Conservation (phyloP, 2,888 invertebrate species). For the Zaprionus bogoriensis region DNA sequence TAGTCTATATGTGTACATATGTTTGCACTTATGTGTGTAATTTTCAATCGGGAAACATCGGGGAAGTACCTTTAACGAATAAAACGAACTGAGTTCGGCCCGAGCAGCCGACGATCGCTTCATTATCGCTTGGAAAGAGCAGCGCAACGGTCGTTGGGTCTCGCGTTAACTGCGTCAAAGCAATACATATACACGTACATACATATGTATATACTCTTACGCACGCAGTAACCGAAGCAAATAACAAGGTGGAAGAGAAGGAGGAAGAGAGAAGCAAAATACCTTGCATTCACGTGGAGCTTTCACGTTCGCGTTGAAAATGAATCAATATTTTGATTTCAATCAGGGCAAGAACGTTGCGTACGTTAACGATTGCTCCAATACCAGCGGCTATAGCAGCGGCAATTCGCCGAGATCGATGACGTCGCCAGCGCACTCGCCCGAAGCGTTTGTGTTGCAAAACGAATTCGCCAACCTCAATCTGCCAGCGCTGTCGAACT, state of each 20-base stretch:
- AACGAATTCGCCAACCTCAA: slow-evolving; percentile 75
- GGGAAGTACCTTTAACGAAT: slow-evolving; percentile 66
- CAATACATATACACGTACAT: background rate
- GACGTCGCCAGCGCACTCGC: slow-evolving; percentile 75
- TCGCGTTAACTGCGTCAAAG: slow-evolving; percentile 32
- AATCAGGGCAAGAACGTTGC: slow-evolving; percentile 72
- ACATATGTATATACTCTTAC: background rate
- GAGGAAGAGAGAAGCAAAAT: background rate
- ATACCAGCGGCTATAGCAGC: slow-evolving; percentile 79
- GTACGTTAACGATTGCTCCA: slow-evolving; percentile 70
- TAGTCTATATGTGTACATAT: background rate
- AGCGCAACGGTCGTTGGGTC: slow-evolving; percentile 27
- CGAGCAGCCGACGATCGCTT: slow-evolving; percentile 35
- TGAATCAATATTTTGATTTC: slow-evolving; percentile 73
- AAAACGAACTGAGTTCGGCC: slow-evolving; percentile 24
- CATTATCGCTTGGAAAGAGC: slow-evolving; percentile 48
- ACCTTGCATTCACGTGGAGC: slow-evolving; percentile 33
- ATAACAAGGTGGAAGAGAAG: background rate
- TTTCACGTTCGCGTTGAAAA: slow-evolving; percentile 5
- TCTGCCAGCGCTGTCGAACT: slow-evolving; percentile 58
- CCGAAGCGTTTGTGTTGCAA: slow-evolving; percentile 60
- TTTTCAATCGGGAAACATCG: slow-evolving; percentile 49
- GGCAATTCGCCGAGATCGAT: slow-evolving; percentile 55
- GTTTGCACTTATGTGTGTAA: background rate
- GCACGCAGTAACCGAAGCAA: background rate